Evolutionary conservation across 1,140 invertebrate species (phyloP).

Genomic region (Maconellicoccus hirsutus): DNA sequence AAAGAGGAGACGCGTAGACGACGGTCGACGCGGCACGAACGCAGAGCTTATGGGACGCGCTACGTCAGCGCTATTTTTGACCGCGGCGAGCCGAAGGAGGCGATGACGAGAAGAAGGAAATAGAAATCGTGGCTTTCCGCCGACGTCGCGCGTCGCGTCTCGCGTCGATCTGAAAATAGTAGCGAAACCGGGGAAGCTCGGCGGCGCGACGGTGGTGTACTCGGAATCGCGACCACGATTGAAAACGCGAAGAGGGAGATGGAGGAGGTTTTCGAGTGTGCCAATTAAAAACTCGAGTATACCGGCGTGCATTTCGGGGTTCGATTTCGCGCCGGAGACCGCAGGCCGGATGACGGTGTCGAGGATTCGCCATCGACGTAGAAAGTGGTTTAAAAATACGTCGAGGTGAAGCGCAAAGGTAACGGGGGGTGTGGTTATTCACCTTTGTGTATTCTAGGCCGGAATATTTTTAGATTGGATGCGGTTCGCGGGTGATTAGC

Average conservation of each 20-base stretch:
- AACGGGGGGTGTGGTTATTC: neutral
- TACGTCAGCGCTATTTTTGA: slow-evolving; percentile 4
- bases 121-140: neutral
- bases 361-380: too few species aligned
- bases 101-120: neutral
- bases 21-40: too few species aligned
- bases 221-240: too few species aligned
- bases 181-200: neutral
- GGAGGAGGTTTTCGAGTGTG: too few species aligned
- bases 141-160: neutral
- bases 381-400: too few species aligned
- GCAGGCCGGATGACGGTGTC: too few species aligned
- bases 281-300: too few species aligned
- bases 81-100: neutral
- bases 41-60: neutral
- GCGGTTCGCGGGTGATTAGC: neutral
- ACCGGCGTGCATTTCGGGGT: too few species aligned
- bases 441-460: neutral
- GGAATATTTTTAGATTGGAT: neutral
- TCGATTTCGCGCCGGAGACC: too few species aligned
- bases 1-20: too few species aligned
- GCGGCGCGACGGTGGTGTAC: neutral
- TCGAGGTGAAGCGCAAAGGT: too few species aligned
- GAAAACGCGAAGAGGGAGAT: too few species aligned
- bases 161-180: neutral